Percentiles rank a stretch among this genome's conserved stretches.
Conservation (phyloP, 2,888 invertebrate genomes). For the Coelogynopora nodosa region DNA sequence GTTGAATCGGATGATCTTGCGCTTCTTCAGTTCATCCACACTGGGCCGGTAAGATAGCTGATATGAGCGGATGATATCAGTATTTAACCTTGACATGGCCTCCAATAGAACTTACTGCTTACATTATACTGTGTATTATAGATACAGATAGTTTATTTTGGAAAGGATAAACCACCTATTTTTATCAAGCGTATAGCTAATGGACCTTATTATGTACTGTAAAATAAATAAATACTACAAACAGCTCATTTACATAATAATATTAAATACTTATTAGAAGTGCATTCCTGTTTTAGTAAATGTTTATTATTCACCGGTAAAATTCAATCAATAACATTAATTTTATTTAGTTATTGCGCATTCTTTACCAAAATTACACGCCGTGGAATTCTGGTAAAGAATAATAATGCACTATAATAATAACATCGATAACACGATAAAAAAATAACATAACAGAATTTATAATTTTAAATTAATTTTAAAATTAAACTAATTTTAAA, state of each 20-base stretch:
- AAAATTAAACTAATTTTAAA: too few relatives aligned
- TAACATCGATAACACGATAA: not conserved
- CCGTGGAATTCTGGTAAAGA: not conserved
- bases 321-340: not conserved
- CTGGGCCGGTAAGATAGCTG: constrained; percentile 92
- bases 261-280: not conserved
- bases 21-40: constrained; percentile 93
- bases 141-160: too few relatives aligned
- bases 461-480: too few relatives aligned
- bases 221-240: too few relatives aligned
- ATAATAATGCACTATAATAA: not conserved
- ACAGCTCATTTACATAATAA: too few relatives aligned
- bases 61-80: not conserved
- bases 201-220: too few relatives aligned
- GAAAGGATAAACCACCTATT: too few relatives aligned
- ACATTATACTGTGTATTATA: too few relatives aligned
- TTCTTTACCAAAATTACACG: not conserved
- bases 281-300: not conserved
- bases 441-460: not conserved
- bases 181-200: too few relatives aligned
- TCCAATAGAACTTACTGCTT: too few relatives aligned
- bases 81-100: not conserved
- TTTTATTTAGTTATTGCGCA: not conserved
- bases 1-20: constrained; percentile 98
- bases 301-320: not conserved